Evolutionary conservation across 1,140 invertebrate species (phyloP).

Genomic region (Musca vetustissima): DNA sequence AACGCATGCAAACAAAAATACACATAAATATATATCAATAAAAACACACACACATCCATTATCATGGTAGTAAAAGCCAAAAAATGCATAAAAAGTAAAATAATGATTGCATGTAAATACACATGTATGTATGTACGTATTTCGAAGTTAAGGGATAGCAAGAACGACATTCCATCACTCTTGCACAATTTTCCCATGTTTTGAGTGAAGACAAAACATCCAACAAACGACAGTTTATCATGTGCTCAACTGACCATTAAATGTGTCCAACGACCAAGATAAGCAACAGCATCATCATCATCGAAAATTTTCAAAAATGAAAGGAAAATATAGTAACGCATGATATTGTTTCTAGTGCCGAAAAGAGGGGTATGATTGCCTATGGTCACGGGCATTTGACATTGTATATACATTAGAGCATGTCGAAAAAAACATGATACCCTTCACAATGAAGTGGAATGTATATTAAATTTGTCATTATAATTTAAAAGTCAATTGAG

Average conservation of each 20-base stretch:
- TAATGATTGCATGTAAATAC: neutral
- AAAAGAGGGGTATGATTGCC: neutral
- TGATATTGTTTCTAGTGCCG: neutral
- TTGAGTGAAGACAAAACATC: constrained; percentile 6
- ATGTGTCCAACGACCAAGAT: constrained; percentile 41
- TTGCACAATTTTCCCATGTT: constrained; percentile 34
- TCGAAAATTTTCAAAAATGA: constrained; percentile 1
- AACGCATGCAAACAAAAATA: neutral
- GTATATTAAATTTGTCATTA: no score
- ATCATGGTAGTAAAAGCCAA: neutral
- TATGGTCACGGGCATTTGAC: neutral
- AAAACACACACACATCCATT: neutral
- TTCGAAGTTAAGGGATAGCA: constrained; percentile 26
- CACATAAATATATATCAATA: neutral
- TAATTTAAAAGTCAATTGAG: no score
- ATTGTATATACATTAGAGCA: neutral
- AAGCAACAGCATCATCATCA: constrained; percentile 34
- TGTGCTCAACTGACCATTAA: constrained; percentile 56
- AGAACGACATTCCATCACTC: constrained; percentile 53
- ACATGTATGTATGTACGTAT: neutral
- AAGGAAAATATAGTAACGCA: neutral
- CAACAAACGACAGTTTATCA: constrained; percentile 46
- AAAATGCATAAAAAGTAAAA: neutral
- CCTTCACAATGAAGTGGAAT: no score
- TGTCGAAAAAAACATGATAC: neutral